phyloP scores from a whole-genome alignment of 2,797 vertebrate species.

The Miichthys miiuy region DNA sequence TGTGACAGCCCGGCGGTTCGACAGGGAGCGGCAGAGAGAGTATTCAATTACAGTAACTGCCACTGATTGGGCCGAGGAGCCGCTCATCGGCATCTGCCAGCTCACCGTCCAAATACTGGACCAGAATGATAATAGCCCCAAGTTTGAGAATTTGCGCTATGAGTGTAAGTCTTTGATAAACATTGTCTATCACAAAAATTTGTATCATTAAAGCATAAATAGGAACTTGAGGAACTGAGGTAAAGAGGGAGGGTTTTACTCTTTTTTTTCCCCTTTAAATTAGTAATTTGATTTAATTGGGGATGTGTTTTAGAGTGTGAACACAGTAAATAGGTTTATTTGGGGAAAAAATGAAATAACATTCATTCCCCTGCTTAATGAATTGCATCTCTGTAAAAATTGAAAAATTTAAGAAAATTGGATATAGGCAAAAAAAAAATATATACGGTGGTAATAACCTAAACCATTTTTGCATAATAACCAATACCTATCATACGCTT shows the following conservation, averaged over 20 bases:
- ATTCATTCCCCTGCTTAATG: slow-evolving; percentile 19
- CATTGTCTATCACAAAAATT: slow-evolving; percentile 6
- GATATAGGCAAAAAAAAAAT: slow-evolving; percentile 10
- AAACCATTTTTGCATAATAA: slow-evolving; percentile 30
- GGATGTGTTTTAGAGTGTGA: slow-evolving; percentile 19
- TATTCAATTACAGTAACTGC: slow-evolving; percentile 92
- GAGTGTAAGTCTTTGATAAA: slow-evolving; percentile 87
- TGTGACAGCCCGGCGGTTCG: slow-evolving; percentile 88
- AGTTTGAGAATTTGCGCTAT: slow-evolving; percentile 93
- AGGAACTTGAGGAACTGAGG: slow-evolving; percentile 1
- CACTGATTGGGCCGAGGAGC: slow-evolving; percentile 91
- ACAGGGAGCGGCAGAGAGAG: slow-evolving; percentile 92
- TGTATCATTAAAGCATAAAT: slow-evolving; percentile 14
- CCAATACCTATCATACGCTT: neutral
- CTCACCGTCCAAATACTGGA: slow-evolving; percentile 91
- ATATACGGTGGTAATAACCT: slow-evolving; percentile 6
- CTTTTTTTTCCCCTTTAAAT: neutral
- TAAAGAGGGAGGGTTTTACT: slow-evolving; percentile 1
- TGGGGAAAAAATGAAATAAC: slow-evolving; percentile 2
- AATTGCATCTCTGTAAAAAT: slow-evolving; percentile 20
- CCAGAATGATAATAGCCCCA: slow-evolving; percentile 93
- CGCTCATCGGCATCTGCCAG: slow-evolving; percentile 92
- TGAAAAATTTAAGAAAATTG: slow-evolving; percentile 25
- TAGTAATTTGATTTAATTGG: slow-evolving; percentile 26
- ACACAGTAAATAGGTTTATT: slow-evolving; percentile 29